Conservation (phyloP, 2,797 vertebrate genomes). For the Halcyon leucocephala region DNA sequence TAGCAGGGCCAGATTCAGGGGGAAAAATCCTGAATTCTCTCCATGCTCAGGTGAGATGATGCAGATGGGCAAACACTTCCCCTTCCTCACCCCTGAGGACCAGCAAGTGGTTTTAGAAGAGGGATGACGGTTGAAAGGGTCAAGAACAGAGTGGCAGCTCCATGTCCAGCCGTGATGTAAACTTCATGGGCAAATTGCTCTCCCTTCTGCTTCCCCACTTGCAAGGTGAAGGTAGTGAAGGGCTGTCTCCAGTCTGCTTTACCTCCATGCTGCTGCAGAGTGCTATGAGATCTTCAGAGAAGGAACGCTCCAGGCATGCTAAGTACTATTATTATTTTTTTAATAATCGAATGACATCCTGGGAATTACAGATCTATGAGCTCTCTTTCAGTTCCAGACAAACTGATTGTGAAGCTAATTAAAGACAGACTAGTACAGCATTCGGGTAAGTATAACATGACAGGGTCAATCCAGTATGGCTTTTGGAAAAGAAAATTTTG, state of each 20-base stretch:
- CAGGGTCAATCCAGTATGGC: conserved; percentile 51
- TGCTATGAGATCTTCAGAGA: conserved; percentile 10
- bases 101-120: neutral
- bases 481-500: conserved; percentile 25
- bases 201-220: neutral
- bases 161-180: fast-evolving
- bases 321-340: conserved; percentile 46
- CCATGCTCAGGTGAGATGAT: fast-evolving
- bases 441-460: conserved; percentile 10
- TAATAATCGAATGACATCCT: conserved; percentile 39
- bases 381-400: conserved; percentile 35
- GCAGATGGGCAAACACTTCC: neutral
- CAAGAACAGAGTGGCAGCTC: neutral
- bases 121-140: neutral
- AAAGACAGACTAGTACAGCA: conserved; percentile 22
- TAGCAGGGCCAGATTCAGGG: neutral
- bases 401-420: conserved; percentile 65
- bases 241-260: neutral
- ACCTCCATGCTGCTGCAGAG: neutral
- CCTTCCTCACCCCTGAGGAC: neutral
- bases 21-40: neutral
- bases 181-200: neutral
- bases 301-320: neutral
- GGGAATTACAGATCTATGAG: conserved; percentile 52
- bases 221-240: neutral